Evolutionary conservation across 2,113 vertebrate species (phyloP).

Genomic region (Percopsis transmontana): DNA sequence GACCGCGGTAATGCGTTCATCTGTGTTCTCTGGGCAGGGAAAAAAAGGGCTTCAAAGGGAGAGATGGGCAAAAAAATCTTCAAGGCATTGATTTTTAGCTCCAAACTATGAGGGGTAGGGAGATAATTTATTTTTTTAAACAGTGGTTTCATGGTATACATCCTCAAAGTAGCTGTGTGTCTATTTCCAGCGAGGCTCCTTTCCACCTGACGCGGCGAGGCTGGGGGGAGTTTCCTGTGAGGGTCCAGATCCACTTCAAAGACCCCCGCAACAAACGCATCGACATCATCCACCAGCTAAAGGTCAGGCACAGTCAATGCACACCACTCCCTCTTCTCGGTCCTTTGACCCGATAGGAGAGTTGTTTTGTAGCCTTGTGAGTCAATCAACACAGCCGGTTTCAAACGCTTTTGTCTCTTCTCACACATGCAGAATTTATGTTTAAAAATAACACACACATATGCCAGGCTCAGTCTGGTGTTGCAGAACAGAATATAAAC

Average conservation of each 20-base stretch:
- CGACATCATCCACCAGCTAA: slow-evolving; percentile 97
- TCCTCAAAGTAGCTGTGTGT: too few relatives aligned
- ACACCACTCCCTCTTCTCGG: background rate
- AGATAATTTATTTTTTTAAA: background rate
- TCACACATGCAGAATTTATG: too few relatives aligned
- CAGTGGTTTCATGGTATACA: too few relatives aligned
- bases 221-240: slow-evolving; percentile 98
- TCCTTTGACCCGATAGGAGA: background rate
- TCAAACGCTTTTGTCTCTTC: too few relatives aligned
- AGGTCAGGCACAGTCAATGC: slow-evolving; percentile 78
- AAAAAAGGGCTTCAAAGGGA: slow-evolving; percentile 36
- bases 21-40: background rate
- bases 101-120: background rate
- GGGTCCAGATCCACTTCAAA: slow-evolving; percentile 98
- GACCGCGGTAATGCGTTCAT: too few relatives aligned
- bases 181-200: slow-evolving; percentile 86
- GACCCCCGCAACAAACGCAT: slow-evolving; percentile 98
- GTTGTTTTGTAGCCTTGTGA: background rate
- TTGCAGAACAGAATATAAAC: too few relatives aligned
- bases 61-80: slow-evolving; percentile 21
- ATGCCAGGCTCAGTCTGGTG: too few relatives aligned
- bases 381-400: too few relatives aligned
- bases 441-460: too few relatives aligned
- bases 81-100: slow-evolving; percentile 44
- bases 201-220: slow-evolving; percentile 97